Evolutionary conservation across 2,113 vertebrate species (phyloP), one percentile per base, ranked within the genome.

Genomic region (Craseonycteris thonglongyai): DNA sequence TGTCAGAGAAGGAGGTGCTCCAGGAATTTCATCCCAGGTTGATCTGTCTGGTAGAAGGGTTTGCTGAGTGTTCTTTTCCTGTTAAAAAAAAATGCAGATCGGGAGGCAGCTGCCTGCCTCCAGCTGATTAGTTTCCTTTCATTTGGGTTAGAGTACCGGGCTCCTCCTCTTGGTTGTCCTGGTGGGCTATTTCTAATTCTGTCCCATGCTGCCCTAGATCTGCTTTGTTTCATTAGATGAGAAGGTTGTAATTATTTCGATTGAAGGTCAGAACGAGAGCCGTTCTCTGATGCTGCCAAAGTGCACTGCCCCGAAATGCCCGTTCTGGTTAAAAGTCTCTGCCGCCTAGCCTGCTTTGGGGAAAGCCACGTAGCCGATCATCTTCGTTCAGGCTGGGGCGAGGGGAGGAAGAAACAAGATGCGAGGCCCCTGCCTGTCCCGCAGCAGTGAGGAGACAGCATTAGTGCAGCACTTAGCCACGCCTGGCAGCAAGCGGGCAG

Each of bases 131-230:
- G 40, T 7, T 58, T 40, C 21, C 30, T 51, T 81, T 40, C 47
- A 38, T 35, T 16, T 30, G 83, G 91, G 80, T 21, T n/a, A 19
- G 4, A 7, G 69, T 7, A 1, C 1, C 1, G 26, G 0, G 7
- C 51, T 10, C 59, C 58, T 56, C 51, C 40, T n/a, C 72, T 0
- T 0, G 72, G 72, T 58, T 33, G 78, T 84, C 87, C 83, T 42
- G 13, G 83, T 54, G 81, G 49, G 28, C 88, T 56, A 24, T 51
- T 92, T 80, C 95, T 96, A 95, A 97, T 90, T 95, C 76, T 2
- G 40, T 47, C 76, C 49, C 24, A 1, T 0, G 78, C 65, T 85
- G 95, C n/a, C 97, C 96, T 76, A 96, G 87, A 94, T 96, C 80
- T 16, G 51, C 54, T 78, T 54, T 47, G 69, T 85, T 54, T 49